phyloP scores from a whole-genome alignment of 2,888 invertebrate species.

The Luperina nickerlii region DNA sequence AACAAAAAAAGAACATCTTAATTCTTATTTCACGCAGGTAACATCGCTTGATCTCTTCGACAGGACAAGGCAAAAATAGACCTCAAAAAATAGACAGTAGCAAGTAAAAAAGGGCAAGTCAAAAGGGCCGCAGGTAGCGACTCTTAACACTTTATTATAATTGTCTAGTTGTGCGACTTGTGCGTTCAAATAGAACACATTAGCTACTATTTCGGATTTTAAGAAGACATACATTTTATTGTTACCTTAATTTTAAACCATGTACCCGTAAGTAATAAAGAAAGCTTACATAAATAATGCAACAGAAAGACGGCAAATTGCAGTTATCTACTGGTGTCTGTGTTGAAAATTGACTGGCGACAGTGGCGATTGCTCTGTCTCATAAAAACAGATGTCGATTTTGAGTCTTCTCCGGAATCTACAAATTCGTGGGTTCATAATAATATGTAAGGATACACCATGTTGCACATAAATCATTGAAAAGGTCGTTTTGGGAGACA shows the following conservation, averaged over 20 bases:
- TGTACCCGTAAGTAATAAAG: constrained; percentile 25
- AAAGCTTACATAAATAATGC: constrained; percentile 14
- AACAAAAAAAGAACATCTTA: constrained; percentile 60
- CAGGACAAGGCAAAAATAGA: constrained; percentile 48
- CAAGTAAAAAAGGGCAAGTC: constrained; percentile 68
- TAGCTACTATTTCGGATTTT: constrained; percentile 68
- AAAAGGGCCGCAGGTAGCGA: constrained; percentile 78
- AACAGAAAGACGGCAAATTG: not conserved
- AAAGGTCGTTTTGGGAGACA: constrained; percentile 81
- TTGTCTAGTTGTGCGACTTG: constrained; percentile 75
- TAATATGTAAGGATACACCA: constrained; percentile 53
- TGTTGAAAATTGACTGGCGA: not conserved
- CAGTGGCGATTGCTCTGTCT: constrained; percentile 3
- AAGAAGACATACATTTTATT: constrained; percentile 39
- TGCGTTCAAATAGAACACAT: constrained; percentile 77
- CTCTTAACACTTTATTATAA: constrained; percentile 72
- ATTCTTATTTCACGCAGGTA: constrained; percentile 65
- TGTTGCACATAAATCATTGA: constrained; percentile 82
- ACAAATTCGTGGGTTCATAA: constrained; percentile 54
- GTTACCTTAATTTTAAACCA: constrained; percentile 33
- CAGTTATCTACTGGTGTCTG: not conserved
- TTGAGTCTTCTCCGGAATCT: constrained; percentile 53
- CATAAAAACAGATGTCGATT: constrained; percentile 41
- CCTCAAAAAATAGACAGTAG: constrained; percentile 67
- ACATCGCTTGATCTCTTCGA: constrained; percentile 60